Evolutionary conservation across 1,140 invertebrate genomes (phyloP).

Genomic region (Euura lappo): DNA sequence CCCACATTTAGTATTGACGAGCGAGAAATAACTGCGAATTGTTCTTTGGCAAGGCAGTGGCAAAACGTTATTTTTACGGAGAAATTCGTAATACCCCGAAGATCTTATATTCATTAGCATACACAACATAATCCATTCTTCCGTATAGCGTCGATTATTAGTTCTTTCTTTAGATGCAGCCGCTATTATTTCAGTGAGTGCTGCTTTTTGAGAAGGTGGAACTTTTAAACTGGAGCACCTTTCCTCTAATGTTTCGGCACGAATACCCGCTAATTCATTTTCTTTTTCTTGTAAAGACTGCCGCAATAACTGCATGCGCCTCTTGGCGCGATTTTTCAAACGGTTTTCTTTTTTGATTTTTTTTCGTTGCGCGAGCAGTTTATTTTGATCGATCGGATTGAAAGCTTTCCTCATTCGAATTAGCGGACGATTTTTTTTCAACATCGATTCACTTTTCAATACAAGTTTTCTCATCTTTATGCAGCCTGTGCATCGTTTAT

Average conservation of each 20-base stretch:
- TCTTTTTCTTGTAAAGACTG: not conserved
- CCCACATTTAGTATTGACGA: slow-evolving; percentile 16
- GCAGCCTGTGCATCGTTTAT: not conserved
- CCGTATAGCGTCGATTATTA: slow-evolving; percentile 10
- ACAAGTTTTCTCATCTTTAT: not conserved
- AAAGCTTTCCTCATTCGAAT: not conserved
- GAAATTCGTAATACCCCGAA: slow-evolving; percentile 14
- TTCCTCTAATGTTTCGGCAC: not conserved
- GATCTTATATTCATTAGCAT: slow-evolving; percentile 16
- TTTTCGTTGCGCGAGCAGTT: not conserved
- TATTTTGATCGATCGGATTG: slow-evolving; percentile 4
- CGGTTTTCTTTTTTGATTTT: not conserved
- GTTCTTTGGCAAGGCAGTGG: slow-evolving; percentile 18
- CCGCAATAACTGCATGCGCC: not conserved
- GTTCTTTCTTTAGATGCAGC: not conserved
- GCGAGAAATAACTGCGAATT: slow-evolving; percentile 18
- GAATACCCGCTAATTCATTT: not conserved
- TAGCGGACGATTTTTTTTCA: not conserved
- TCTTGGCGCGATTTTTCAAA: not conserved
- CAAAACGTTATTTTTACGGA: slow-evolving; percentile 18
- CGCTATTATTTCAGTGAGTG: slow-evolving; percentile 15
- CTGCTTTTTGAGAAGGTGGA: slow-evolving; percentile 9
- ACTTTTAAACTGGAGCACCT: slow-evolving; percentile 11
- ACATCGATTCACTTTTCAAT: not conserved
- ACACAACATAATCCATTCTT: slow-evolving; percentile 20